Conservation (phyloP, 2,113 vertebrate species). For the Morone saxatilis region DNA sequence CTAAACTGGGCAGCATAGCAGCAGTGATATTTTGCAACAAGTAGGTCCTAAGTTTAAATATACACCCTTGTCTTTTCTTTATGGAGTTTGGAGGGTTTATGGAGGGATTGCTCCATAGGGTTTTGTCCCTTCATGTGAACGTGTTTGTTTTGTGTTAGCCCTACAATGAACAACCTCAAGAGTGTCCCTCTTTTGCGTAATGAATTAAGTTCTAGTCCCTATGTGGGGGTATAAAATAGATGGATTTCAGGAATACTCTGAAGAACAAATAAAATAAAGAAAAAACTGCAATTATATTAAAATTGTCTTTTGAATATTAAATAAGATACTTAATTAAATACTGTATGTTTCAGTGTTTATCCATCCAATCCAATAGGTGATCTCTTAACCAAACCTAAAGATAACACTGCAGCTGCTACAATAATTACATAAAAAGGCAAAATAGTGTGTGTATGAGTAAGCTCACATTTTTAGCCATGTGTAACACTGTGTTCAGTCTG, state of each 20-base stretch:
- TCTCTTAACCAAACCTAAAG: conserved; percentile 4
- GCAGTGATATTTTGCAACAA: background rate
- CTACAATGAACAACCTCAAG: no score
- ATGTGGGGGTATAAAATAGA: no score
- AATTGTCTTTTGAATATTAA: background rate
- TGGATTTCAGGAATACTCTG: no score
- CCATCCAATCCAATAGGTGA: background rate
- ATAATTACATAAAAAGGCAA: conserved; percentile 43
- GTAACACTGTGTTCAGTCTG: conserved; percentile 42
- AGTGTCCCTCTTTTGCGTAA: no score
- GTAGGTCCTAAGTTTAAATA: no score
- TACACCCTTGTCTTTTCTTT: no score
- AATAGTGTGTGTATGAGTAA: conserved; percentile 20
- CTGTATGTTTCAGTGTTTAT: background rate
- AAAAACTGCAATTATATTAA: background rate
- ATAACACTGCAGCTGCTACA: conserved; percentile 15
- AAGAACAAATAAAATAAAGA: no score
- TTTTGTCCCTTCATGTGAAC: no score
- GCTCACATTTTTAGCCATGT: conserved; percentile 37
- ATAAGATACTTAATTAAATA: background rate
- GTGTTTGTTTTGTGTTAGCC: no score
- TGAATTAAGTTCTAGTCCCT: no score
- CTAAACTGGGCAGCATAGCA: background rate
- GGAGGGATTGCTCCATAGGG: no score
- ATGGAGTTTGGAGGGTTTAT: no score